Evolutionary conservation across 2,888 invertebrate genomes (phyloP), one percentile per base, ranked within the genome.

Genomic region (Coleophora flavipennella): DNA sequence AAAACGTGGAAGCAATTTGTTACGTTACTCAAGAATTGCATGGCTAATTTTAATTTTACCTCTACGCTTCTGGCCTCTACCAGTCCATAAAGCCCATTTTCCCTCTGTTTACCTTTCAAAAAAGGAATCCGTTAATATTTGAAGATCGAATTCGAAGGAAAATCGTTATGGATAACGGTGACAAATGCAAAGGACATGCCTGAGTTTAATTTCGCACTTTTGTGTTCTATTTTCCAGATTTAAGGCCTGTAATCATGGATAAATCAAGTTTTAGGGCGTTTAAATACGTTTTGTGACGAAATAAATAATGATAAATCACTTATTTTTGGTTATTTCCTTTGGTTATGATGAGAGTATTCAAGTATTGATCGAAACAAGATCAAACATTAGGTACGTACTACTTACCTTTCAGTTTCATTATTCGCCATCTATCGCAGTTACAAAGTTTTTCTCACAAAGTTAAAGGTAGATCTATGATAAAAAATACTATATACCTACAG

Each of bases 71-170:
- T n/a, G n/a, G n/a, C n/a, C n/a, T n/a, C n/a, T n/a, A n/a, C n/a
- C n/a, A n/a, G 20, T 20, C 20, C 20, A 4, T 6, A 20, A 4
- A 4, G 6, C 20, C 20, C 6, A 20, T 20, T 20, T 20, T 20
- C 20, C 20, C 20, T 20, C 20, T 20, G 6, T 20, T 20, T 3
- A 20, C 20, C 20, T 62, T 69, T 73, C 63, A 64, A 78, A 78
- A 69, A 55, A 54, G 50, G 65, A 74, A 70, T 78, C 83, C 81
- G 83, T 83, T 83, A 81, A 70, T 68, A 74, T 80, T 79, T 75
- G 68, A 83, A 79, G 80, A 77, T 74, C 68, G 57, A 79, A 78
- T 79, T 80, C 75, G 79, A 83, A 83, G 77, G 55, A 70, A 75
- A 80, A 70, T 76, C 81, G 81, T 78, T 80, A 72, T 59, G 52